Conservation (phyloP, 2,888 invertebrate genomes). For the Morpho deidamia region DNA sequence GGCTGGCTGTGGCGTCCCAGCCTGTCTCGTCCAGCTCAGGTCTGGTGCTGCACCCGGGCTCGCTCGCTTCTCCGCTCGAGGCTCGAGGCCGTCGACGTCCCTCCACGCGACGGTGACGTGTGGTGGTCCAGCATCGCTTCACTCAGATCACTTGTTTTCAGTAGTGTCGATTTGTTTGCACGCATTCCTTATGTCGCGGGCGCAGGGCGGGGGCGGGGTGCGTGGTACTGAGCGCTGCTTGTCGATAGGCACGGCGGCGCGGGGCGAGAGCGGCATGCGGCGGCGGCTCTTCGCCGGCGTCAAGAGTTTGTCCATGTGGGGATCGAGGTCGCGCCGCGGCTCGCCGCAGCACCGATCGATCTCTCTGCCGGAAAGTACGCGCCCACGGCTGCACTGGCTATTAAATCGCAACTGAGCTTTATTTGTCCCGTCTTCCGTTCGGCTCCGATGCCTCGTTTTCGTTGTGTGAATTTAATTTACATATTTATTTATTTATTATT, state of each 20-base stretch:
- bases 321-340: conserved; percentile 81
- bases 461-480: conserved; percentile 62
- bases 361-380: conserved; percentile 92
- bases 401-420: conserved; percentile 68
- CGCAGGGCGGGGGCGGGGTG: conserved; percentile 62
- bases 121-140: conserved; percentile 56
- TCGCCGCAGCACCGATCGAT: conserved; percentile 89
- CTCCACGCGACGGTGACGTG: conserved; percentile 22
- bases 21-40: conserved; percentile 85
- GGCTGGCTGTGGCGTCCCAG: conserved; percentile 82
- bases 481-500: conserved; percentile 37
- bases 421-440: conserved; percentile 63
- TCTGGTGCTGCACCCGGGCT: conserved; percentile 70
- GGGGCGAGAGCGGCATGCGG: conserved; percentile 82
- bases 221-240: conserved; percentile 67
- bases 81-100: conserved; percentile 44
- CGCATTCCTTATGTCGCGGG: conserved; percentile 66
- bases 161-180: conserved; percentile 72
- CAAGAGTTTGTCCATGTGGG: conserved; percentile 88
- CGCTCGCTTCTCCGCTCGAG: conserved; percentile 62
- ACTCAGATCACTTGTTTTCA: conserved; percentile 69
- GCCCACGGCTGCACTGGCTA: conserved; percentile 64
- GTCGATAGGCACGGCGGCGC: conserved; percentile 71
- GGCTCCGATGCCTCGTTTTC: conserved; percentile 64
- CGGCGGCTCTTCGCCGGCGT: conserved; percentile 89